These are phyloP conservation scores for Paramisgurnus dabryanus DNA, from an alignment of 2,113 vertebrate species.

Conservation along the genomic window DNA sequence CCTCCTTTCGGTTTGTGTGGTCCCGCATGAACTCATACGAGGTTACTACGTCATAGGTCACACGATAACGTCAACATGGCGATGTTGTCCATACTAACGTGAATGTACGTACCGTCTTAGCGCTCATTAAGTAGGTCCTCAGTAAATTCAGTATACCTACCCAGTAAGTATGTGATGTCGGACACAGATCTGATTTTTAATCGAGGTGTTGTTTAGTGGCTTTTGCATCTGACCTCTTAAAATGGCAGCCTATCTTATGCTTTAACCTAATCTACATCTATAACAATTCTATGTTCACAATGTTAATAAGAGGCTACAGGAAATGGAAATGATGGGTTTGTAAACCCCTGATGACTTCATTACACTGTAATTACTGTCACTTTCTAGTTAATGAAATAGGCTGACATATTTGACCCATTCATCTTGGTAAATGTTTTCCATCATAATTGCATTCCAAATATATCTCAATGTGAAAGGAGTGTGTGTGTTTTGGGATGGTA, in stretches of 20 bases:
- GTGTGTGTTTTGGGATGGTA: not conserved
- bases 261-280: not conserved
- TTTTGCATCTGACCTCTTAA: too few species aligned
- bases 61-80: too few species aligned
- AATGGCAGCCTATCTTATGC: not conserved
- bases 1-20: too few species aligned
- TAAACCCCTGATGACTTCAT: slow-evolving; percentile 21
- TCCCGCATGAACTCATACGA: too few species aligned
- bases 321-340: not conserved
- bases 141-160: too few species aligned
- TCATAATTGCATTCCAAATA: slow-evolving; percentile 15
- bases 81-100: too few species aligned
- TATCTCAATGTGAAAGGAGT: slow-evolving; percentile 14
- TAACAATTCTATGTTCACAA: not conserved
- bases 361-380: slow-evolving; percentile 9
- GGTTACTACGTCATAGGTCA: too few species aligned
- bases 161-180: too few species aligned
- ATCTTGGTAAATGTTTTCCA: not conserved
- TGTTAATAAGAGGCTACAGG: not conserved
- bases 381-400: not conserved
- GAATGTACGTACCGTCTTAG: too few species aligned
- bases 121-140: too few species aligned
- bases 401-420: slow-evolving; percentile 3
- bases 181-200: too few species aligned
- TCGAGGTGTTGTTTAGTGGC: too few species aligned